These are phyloP conservation scores for Anas platyrhynchos DNA, from an alignment of 2,113 vertebrate species.

Conservation along the genomic window DNA sequence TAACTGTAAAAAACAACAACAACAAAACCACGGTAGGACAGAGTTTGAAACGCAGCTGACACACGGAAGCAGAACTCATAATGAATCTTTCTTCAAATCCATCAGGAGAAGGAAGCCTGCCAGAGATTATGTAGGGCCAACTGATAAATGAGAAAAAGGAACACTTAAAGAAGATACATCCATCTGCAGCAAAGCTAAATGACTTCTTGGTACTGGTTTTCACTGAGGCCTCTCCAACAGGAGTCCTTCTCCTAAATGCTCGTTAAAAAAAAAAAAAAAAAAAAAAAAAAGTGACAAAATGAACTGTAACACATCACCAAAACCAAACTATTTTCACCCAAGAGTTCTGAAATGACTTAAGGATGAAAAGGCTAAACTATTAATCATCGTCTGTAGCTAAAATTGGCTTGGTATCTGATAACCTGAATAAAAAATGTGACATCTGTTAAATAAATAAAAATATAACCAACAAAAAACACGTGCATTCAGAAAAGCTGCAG, in stretches of 20 bases:
- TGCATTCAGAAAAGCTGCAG: neutral
- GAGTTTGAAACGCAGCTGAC: neutral
- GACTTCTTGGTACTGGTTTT: neutral
- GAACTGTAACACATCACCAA: neutral
- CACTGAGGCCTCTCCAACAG: neutral
- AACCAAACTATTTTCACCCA: neutral
- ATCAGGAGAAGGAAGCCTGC: neutral
- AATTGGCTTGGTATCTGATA: neutral
- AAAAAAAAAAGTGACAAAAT: neutral
- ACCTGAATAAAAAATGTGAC: neutral
- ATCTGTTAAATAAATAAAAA: neutral
- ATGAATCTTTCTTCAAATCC: neutral
- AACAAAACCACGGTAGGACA: neutral
- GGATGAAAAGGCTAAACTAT: neutral
- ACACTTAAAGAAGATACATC: neutral
- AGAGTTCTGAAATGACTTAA: neutral
- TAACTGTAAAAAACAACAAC: neutral
- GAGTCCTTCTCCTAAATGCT: neutral
- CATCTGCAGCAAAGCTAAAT: neutral
- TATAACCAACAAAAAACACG: too few relatives aligned
- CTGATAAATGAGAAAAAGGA: neutral
- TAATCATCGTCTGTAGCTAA: neutral
- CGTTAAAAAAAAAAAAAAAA: neutral
- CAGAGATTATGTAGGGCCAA: neutral
- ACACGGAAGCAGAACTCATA: neutral